These are phyloP conservation scores for Ciconia stormi DNA, from an alignment of 2,113 vertebrate species.

Conservation along the genomic window DNA sequence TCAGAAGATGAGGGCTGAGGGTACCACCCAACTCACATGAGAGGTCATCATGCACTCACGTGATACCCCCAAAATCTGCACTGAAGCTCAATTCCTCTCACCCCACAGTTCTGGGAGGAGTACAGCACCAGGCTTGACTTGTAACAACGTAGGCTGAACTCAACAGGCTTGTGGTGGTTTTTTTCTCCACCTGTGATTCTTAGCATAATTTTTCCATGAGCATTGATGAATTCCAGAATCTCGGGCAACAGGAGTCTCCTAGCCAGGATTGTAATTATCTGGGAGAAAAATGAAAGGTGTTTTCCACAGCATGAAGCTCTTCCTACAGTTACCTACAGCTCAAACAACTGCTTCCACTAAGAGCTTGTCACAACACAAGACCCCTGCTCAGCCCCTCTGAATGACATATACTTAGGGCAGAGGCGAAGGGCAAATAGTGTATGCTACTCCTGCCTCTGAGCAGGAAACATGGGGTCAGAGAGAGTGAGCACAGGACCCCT, in stretches of 20 bases:
- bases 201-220: neutral
- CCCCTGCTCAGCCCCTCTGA: neutral
- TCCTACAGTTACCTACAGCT: neutral
- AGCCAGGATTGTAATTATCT: neutral
- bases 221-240: neutral
- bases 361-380: neutral
- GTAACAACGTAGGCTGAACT: neutral
- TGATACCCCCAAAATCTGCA: neutral
- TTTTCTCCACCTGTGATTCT: neutral
- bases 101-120: neutral
- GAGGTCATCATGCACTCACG: rapidly evolving
- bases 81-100: neutral
- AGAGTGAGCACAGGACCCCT: neutral
- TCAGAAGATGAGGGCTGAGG: neutral
- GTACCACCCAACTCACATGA: neutral
- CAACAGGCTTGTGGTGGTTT: neutral
- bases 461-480: neutral
- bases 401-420: neutral
- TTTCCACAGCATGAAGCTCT: neutral
- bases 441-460: neutral
- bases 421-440: neutral
- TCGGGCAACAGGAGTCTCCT: neutral
- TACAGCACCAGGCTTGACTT: neutral
- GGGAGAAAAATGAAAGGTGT: neutral
- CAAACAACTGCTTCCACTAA: neutral